phyloP scores from a whole-genome alignment of 2,888 invertebrate species.

The Subacronicta megacephala region DNA sequence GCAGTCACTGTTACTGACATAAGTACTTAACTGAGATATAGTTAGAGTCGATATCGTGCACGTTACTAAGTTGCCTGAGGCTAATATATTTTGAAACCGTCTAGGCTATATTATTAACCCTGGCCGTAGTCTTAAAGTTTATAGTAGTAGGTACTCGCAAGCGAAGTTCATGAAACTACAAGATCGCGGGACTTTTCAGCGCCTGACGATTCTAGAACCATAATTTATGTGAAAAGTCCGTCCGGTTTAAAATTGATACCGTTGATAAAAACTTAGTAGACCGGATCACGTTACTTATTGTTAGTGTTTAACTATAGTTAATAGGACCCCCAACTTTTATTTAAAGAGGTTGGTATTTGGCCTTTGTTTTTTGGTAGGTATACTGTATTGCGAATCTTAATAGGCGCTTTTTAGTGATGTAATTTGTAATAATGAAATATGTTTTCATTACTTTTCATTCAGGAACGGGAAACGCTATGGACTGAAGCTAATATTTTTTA shows the following conservation, averaged over 20 bases:
- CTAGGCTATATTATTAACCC: background rate
- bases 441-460: no score
- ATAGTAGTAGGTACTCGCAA: no score
- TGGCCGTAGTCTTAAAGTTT: constrained; percentile 7
- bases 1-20: no score
- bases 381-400: background rate
- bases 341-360: background rate
- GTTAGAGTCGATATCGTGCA: background rate
- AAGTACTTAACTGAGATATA: no score
- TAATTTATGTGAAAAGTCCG: constrained; percentile 12
- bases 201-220: constrained; percentile 8
- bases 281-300: constrained; percentile 9
- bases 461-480: no score
- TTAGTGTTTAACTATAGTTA: constrained; percentile 13
- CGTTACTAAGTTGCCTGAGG: constrained; percentile 12
- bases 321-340: constrained; percentile 1
- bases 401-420: background rate
- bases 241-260: constrained; percentile 26
- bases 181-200: constrained; percentile 16
- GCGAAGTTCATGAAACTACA: constrained; percentile 17
- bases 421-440: no score
- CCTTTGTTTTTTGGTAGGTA: background rate
- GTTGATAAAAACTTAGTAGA: constrained; percentile 23
- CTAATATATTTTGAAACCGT: background rate
- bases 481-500: no score